A percentile compares a stretch with the other conserved stretches of the same genome.
phyloP scores from a whole-genome alignment of 1,140 invertebrate genomes.

The Pantala flavescens region DNA sequence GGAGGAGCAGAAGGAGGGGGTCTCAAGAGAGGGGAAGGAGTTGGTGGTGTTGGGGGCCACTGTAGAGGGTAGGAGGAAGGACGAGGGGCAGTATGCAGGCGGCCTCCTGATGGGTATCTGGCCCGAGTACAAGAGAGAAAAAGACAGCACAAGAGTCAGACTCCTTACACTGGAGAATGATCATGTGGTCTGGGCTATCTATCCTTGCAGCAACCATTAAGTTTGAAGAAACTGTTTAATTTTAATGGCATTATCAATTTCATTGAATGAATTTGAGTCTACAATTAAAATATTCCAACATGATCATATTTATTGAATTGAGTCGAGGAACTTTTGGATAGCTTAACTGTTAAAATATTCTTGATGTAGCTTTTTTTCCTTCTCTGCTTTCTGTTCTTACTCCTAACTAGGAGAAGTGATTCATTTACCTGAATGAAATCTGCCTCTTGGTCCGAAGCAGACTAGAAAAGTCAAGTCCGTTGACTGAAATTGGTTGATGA shows the following conservation, averaged over 20 bases:
- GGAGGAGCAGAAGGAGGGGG: background rate
- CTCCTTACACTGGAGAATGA: background rate
- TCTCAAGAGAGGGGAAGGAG: background rate
- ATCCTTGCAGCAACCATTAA: too few relatives aligned
- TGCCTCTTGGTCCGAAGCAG: background rate
- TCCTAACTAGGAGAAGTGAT: too few relatives aligned
- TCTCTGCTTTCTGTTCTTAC: too few relatives aligned
- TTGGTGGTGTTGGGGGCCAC: slow-evolving; percentile 4
- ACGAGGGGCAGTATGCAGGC: slow-evolving; percentile 8
- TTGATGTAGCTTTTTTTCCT: too few relatives aligned
- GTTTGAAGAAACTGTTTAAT: too few relatives aligned
- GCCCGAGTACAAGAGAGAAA: background rate
- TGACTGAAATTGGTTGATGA: background rate
- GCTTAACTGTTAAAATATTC: too few relatives aligned
- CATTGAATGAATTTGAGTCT: too few relatives aligned
- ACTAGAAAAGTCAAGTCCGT: background rate
- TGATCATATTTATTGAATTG: too few relatives aligned
- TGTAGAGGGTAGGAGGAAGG: slow-evolving; percentile 10
- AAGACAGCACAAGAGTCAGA: slow-evolving; percentile 1
- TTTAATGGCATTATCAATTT: too few relatives aligned
- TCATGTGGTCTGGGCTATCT: too few relatives aligned
- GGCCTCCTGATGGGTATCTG: slow-evolving; percentile 5
- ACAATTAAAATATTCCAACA: too few relatives aligned
- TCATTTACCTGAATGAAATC: background rate
- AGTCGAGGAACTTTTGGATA: too few relatives aligned